These are phyloP conservation scores for Bufotes viridis DNA, from an alignment of 2,797 vertebrate genomes.

Conservation along the genomic window DNA sequence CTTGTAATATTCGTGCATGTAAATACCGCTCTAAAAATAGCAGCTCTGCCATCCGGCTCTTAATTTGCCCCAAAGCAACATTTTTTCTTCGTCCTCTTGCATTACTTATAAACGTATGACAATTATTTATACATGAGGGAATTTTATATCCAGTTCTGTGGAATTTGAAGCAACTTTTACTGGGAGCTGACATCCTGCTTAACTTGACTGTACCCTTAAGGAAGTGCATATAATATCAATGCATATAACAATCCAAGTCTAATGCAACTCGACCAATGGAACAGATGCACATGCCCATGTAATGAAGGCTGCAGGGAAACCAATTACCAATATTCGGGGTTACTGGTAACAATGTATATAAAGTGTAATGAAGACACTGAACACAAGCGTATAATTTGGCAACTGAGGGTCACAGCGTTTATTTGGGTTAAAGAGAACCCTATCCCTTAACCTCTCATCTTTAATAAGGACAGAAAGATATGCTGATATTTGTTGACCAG, in stretches of 20 bases:
- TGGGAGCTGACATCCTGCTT: constrained; percentile 36
- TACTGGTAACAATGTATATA: too few relatives aligned
- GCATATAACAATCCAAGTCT: not conserved
- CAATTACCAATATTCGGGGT: too few relatives aligned
- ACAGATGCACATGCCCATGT: not conserved
- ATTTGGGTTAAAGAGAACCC: too few relatives aligned
- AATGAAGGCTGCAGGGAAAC: too few relatives aligned
- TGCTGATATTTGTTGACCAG: too few relatives aligned
- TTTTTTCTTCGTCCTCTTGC: constrained; percentile 32
- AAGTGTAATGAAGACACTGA: too few relatives aligned
- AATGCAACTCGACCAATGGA: constrained; percentile 3
- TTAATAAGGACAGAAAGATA: too few relatives aligned
- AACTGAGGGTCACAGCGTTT: too few relatives aligned
- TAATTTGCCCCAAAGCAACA: constrained; percentile 46
- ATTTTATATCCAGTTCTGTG: constrained; percentile 36
- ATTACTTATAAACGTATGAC: constrained; percentile 54
- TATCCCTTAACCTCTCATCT: too few relatives aligned
- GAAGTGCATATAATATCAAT: constrained; percentile 31
- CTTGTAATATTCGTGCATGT: not conserved
- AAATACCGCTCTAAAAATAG: constrained; percentile 41
- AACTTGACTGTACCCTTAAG: constrained; percentile 36
- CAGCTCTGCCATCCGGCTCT: constrained; percentile 31
- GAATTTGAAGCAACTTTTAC: constrained; percentile 44
- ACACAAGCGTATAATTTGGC: too few relatives aligned
- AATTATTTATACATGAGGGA: constrained; percentile 59